phyloP scores from a whole-genome alignment of 2,888 invertebrate genomes.

The Nematopogon swammerdamellus region DNA sequence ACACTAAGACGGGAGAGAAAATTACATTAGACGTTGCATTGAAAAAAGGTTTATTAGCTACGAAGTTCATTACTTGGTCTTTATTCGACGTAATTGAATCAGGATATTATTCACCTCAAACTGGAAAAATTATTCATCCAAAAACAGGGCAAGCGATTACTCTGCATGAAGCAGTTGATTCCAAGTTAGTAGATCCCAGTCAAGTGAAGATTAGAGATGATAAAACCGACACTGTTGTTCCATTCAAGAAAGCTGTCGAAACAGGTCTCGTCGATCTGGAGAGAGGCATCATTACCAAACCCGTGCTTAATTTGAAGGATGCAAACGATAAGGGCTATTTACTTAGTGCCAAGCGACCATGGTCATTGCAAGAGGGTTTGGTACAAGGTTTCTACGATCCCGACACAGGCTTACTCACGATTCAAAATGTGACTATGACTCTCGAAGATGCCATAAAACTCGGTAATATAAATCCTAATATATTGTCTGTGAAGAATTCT shows the following conservation, averaged over 20 bases:
- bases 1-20: slow-evolving; percentile 66
- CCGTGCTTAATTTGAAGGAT: slow-evolving; percentile 69
- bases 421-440: slow-evolving; percentile 66
- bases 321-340: slow-evolving; percentile 80
- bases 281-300: slow-evolving; percentile 65
- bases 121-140: slow-evolving; percentile 75
- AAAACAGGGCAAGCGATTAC: slow-evolving; percentile 71
- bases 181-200: slow-evolving; percentile 68
- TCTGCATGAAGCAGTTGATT: slow-evolving; percentile 70
- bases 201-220: slow-evolving; percentile 73
- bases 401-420: slow-evolving; percentile 66
- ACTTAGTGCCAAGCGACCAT: slow-evolving; percentile 73
- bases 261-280: slow-evolving; percentile 68
- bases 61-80: slow-evolving; percentile 67
- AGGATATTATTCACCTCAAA: slow-evolving; percentile 72
- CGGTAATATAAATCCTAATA: slow-evolving; percentile 73
- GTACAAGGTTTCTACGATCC: slow-evolving; percentile 78
- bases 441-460: slow-evolving; percentile 71
- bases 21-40: slow-evolving; percentile 70
- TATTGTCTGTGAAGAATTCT: slow-evolving; percentile 77
- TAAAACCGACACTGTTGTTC: slow-evolving; percentile 61
- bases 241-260: slow-evolving; percentile 68
- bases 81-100: slow-evolving; percentile 71
- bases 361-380: slow-evolving; percentile 79
- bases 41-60: slow-evolving; percentile 66